A percentile compares a stretch with the other conserved stretches of the same genome.
Evolutionary conservation across 2,113 vertebrate genomes (phyloP).

Genomic region (Regulus satrapa): DNA sequence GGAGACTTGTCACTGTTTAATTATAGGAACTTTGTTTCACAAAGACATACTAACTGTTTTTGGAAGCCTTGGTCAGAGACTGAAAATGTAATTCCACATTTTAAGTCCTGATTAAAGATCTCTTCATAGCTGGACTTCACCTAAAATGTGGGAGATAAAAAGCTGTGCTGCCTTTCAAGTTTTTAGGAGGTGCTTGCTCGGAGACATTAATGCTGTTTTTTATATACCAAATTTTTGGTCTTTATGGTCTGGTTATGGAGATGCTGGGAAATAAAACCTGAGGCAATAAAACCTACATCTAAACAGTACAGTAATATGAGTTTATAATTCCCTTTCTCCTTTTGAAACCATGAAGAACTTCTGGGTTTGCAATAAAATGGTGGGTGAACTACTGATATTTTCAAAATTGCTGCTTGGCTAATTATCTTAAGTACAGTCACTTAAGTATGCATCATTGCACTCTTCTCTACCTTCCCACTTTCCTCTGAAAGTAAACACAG

Average conservation of each 20-base stretch:
- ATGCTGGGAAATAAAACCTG: neutral
- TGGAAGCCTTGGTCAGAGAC: neutral
- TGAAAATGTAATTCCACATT: neutral
- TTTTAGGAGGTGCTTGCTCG: neutral
- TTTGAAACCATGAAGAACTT: neutral
- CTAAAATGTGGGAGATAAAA: neutral
- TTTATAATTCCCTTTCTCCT: neutral
- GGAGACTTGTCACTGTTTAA: neutral
- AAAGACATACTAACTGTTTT: neutral
- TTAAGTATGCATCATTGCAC: constrained; percentile 52
- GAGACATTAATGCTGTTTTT: neutral
- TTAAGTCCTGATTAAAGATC: neutral
- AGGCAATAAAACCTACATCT: neutral
- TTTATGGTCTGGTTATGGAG: neutral
- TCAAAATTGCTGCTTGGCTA: constrained; percentile 56
- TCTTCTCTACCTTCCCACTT: neutral
- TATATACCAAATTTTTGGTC: neutral
- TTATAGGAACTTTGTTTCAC: neutral
- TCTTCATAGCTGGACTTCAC: neutral
- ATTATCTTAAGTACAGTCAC: constrained; percentile 39
- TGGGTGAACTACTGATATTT: neutral
- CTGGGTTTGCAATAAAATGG: neutral
- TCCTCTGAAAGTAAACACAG: constrained; percentile 50
- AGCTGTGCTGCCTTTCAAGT: neutral
- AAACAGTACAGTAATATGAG: neutral